Evolutionary conservation across 2,888 invertebrate species (phyloP).

Genomic region (Oxystoma pomonae): DNA sequence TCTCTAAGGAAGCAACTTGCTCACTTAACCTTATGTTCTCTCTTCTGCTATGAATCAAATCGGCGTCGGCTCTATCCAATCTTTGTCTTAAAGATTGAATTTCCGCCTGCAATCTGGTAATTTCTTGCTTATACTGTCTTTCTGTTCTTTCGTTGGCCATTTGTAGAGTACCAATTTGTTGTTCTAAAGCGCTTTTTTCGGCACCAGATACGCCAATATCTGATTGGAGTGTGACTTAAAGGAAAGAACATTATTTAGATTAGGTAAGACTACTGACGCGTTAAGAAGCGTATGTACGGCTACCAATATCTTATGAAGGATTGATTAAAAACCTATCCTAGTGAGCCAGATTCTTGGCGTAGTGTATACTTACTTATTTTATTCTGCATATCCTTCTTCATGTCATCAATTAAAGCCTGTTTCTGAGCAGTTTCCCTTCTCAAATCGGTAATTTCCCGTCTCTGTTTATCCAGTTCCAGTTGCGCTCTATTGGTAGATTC

Average conservation of each 20-base stretch:
- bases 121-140: conserved; percentile 72
- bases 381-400: conserved; percentile 73
- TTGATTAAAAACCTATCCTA: no score
- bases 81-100: conserved; percentile 70
- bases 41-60: conserved; percentile 72
- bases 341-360: no score
- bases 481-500: conserved; percentile 73
- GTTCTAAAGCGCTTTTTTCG: conserved; percentile 74
- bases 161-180: conserved; percentile 70
- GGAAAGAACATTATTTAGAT: no score
- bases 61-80: conserved; percentile 75
- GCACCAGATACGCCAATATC: conserved; percentile 72
- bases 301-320: no score
- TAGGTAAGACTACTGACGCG: no score
- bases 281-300: no score
- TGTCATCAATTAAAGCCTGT: conserved; percentile 69
- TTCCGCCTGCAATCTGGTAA: conserved; percentile 70
- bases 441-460: conserved; percentile 70
- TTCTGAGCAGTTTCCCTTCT: conserved; percentile 75
- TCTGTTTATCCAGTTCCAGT: conserved; percentile 73
- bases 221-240: conserved; percentile 72
- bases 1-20: conserved; percentile 73
- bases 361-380: conserved; percentile 69
- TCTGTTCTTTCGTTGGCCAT: conserved; percentile 64
- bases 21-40: conserved; percentile 76